A percentile compares a stretch with the other conserved stretches of the same genome.
Conservation (phyloP, 2,113 vertebrate species). For the Nyctereutes procyonoides region DNA sequence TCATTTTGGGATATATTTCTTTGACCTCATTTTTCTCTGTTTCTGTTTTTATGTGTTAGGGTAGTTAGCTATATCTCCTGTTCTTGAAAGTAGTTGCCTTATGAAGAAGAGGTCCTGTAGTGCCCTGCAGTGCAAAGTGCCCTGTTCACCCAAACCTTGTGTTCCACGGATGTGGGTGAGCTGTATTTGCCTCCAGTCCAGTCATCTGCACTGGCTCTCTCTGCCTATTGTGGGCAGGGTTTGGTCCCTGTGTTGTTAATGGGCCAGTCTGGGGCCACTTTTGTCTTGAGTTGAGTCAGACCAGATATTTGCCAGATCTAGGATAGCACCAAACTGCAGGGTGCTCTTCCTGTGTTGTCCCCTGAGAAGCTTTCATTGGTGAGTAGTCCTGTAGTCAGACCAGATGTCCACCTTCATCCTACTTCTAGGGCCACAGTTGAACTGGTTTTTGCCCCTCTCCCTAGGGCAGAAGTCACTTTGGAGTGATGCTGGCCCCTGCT, state of each 20-base stretch:
- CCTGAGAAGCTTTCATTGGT: background rate
- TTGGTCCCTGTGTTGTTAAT: background rate
- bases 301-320: background rate
- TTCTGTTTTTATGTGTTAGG: background rate
- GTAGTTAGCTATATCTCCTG: background rate
- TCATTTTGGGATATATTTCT: background rate
- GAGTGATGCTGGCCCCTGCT: background rate
- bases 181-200: background rate
- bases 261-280: background rate
- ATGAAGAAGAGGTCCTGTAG: background rate
- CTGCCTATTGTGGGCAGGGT: background rate
- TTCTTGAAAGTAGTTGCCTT: background rate
- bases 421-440: background rate
- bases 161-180: background rate
- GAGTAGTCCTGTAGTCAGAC: background rate
- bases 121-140: background rate
- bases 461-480: background rate
- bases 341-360: background rate
- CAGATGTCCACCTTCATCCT: background rate
- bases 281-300: background rate
- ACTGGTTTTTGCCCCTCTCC: background rate
- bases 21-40: background rate
- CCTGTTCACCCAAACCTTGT: background rate
- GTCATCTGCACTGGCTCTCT: background rate
- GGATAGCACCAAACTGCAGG: background rate